Percentiles rank a stretch among this genome's conserved stretches.
phyloP scores from a whole-genome alignment of 1,140 invertebrate species.

The Microplitis demolitor region DNA sequence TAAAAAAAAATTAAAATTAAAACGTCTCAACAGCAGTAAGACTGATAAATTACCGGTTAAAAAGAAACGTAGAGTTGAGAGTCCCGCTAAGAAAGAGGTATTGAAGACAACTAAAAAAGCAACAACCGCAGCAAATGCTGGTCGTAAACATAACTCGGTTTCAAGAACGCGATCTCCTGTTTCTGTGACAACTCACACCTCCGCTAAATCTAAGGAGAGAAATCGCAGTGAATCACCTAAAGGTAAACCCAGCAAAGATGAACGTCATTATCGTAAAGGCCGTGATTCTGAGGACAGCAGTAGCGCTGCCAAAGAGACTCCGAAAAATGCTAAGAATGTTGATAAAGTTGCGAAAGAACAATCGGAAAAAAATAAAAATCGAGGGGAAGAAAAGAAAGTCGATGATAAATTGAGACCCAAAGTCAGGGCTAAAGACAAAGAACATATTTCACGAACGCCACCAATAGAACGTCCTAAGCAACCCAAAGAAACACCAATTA shows the following conservation, averaged over 20 bases:
- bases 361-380: conserved; percentile 44
- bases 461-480: conserved; percentile 48
- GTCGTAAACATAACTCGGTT: conserved; percentile 43
- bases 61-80: conserved; percentile 56
- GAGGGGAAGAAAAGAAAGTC: conserved; percentile 48
- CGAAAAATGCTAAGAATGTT: conserved; percentile 33
- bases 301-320: neutral
- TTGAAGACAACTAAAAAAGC: conserved; percentile 48
- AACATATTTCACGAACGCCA: conserved; percentile 53
- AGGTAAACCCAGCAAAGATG: conserved; percentile 40
- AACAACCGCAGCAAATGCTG: conserved; percentile 34
- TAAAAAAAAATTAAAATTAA: conserved; percentile 58
- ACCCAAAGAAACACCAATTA: conserved; percentile 42
- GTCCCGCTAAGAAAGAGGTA: conserved; percentile 45
- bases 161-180: conserved; percentile 47
- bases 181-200: conserved; percentile 23
- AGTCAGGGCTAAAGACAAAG: conserved; percentile 51
- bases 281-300: conserved; percentile 11
- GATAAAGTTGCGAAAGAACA: conserved; percentile 50
- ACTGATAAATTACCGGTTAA: conserved; percentile 50
- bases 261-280: conserved; percentile 31
- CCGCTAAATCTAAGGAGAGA: conserved; percentile 47
- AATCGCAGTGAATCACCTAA: conserved; percentile 58
- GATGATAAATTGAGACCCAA: conserved; percentile 45
- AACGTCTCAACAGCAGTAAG: conserved; percentile 48